Evolutionary conservation across 2,888 invertebrate species (phyloP).

Genomic region (Hirtodrosophila alboralis): DNA sequence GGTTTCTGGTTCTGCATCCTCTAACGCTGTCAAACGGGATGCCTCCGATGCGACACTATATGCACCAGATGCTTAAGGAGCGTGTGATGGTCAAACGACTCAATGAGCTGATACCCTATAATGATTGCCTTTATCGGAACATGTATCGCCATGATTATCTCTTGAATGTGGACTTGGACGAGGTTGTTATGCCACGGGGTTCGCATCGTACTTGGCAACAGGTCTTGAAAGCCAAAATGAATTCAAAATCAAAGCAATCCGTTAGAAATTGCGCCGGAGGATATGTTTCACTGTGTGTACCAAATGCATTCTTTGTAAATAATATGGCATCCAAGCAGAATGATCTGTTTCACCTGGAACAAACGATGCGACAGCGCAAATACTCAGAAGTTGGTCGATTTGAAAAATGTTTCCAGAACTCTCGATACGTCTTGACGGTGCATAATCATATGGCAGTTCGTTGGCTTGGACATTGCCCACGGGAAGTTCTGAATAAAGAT

Average conservation of each 20-base stretch:
- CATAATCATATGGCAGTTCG: conserved; percentile 95
- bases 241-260: neutral
- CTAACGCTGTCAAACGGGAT: conserved; percentile 92
- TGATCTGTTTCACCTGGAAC: conserved; percentile 86
- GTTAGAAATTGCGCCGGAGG: conserved; percentile 4
- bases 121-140: conserved; percentile 95
- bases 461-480: conserved; percentile 83
- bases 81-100: conserved; percentile 94
- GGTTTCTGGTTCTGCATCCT: conserved; percentile 88
- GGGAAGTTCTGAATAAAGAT: neutral
- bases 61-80: conserved; percentile 92
- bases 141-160: conserved; percentile 93
- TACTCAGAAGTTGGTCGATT: too few species aligned
- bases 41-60: conserved; percentile 85
- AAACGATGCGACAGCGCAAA: conserved; percentile 90
- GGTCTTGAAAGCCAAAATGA: conserved; percentile 80
- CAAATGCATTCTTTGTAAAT: conserved; percentile 92
- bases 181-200: conserved; percentile 91
- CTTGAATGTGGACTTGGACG: conserved; percentile 94
- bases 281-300: conserved; percentile 88
- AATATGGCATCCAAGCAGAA: neutral
- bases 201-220: conserved; percentile 83
- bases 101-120: conserved; percentile 96
- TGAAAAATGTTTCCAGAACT: conserved; percentile 94
- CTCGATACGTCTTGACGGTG: conserved; percentile 91